These are phyloP conservation scores for Brachyhypopomus occidentalis DNA, from an alignment of 2,113 vertebrate genomes.

Conservation along the genomic window DNA sequence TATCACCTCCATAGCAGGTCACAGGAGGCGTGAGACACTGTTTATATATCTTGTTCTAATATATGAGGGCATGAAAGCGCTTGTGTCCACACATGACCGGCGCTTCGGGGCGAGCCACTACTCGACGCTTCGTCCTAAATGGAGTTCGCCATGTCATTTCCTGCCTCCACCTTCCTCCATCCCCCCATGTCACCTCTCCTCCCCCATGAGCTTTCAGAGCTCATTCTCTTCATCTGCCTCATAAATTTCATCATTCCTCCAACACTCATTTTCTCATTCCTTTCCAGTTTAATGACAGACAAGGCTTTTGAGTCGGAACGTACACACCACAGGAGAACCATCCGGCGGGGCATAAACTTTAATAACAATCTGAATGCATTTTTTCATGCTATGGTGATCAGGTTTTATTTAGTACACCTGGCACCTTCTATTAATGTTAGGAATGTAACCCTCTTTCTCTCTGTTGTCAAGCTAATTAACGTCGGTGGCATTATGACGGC, in stretches of 20 bases:
- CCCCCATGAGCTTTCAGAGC: constrained; percentile 43
- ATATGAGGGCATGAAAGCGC: too few relatives aligned
- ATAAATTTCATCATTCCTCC: constrained; percentile 48
- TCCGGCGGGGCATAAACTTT: constrained; percentile 58
- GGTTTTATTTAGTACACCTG: constrained; percentile 31
- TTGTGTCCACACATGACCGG: too few relatives aligned
- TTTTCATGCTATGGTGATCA: constrained; percentile 33
- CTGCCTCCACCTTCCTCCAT: background rate
- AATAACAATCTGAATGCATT: constrained; percentile 38
- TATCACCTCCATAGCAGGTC: too few relatives aligned
- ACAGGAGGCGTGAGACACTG: background rate
- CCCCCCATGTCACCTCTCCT: background rate
- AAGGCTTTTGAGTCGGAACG: constrained; percentile 57
- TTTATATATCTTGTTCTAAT: too few relatives aligned
- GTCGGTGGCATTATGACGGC: constrained; percentile 47
- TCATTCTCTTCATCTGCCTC: constrained; percentile 44
- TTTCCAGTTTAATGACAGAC: constrained; percentile 56
- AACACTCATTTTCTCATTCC: constrained; percentile 45
- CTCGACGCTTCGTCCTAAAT: background rate
- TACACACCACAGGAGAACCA: constrained; percentile 47
- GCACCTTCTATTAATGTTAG: constrained; percentile 36
- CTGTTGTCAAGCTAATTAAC: constrained; percentile 59
- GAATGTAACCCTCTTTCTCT: constrained; percentile 34
- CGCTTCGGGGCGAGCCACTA: too few relatives aligned
- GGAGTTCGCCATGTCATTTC: background rate